Conservation (phyloP, 2,888 invertebrate genomes). For the Quadroppia sp. region DNA sequence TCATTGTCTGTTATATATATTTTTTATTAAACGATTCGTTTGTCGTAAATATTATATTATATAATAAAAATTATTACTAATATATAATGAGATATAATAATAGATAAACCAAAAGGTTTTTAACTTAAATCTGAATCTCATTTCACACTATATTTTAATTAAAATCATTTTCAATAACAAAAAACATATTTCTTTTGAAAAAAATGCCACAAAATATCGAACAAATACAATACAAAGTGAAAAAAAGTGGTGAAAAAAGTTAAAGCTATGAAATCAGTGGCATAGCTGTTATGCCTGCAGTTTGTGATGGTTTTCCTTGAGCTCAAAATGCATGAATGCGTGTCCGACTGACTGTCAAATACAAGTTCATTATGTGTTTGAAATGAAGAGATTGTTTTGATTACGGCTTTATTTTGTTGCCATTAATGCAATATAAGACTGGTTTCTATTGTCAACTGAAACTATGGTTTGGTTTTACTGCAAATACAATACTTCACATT, state of each 20-base stretch:
- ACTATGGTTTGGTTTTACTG: not conserved
- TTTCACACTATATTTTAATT: too few species aligned
- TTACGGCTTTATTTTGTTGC: constrained; percentile 1
- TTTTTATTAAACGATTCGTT: too few species aligned
- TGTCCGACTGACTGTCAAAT: constrained; percentile 8
- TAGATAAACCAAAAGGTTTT: too few species aligned
- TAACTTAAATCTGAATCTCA: too few species aligned
- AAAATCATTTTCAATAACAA: too few species aligned
- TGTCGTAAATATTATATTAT: too few species aligned
- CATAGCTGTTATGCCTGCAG: not conserved
- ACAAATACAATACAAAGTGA: too few species aligned
- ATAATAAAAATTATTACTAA: too few species aligned
- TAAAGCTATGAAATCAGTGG: not conserved
- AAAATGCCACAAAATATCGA: too few species aligned
- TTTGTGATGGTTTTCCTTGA: constrained; percentile 32
- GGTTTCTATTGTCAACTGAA: not conserved
- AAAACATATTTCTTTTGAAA: too few species aligned
- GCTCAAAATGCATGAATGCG: constrained; percentile 12
- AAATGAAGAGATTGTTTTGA: constrained; percentile 34
- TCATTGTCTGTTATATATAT: too few species aligned
- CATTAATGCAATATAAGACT: not conserved
- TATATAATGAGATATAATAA: too few species aligned
- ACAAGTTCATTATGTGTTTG: constrained; percentile 34
- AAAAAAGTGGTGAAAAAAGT: not conserved
- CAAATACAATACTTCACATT: constrained; percentile 18